Conservation (phyloP, 1,140 invertebrate species). For the Philopotamus ludificatus region DNA sequence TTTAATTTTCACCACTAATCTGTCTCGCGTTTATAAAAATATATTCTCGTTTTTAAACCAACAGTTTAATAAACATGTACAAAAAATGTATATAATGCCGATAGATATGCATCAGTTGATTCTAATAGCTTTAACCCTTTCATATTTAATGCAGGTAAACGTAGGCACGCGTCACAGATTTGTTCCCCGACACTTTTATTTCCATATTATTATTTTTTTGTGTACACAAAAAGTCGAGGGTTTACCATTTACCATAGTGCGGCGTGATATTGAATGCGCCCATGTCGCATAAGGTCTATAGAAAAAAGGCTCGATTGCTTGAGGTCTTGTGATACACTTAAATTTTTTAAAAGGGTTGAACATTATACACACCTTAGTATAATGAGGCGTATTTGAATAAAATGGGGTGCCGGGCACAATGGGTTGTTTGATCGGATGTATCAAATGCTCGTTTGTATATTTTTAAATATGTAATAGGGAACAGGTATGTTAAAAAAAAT, state of each 20-base stretch:
- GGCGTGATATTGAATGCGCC: background rate
- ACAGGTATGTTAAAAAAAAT: too few species aligned
- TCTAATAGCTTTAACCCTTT: conserved; percentile 33
- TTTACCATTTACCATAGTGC: background rate
- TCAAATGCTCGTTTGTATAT: conserved; percentile 11
- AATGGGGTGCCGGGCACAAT: conserved; percentile 25
- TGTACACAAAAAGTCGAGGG: background rate
- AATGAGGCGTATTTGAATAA: conserved; percentile 37
- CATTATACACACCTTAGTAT: background rate
- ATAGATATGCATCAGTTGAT: conserved; percentile 31
- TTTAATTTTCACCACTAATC: too few species aligned
- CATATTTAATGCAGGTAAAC: conserved; percentile 40
- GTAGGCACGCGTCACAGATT: conserved; percentile 36
- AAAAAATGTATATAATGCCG: conserved; percentile 28
- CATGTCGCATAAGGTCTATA: background rate
- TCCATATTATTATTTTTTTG: background rate
- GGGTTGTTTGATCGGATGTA: conserved; percentile 8
- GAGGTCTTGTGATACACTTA: background rate
- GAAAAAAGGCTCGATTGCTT: too few species aligned
- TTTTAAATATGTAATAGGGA: background rate
- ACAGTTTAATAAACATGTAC: too few species aligned
- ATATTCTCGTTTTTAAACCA: too few species aligned
- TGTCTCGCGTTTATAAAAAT: too few species aligned
- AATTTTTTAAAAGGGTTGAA: background rate
- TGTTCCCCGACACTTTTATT: conserved; percentile 15